Percentiles rank a stretch among this genome's conserved stretches.
phyloP scores from a whole-genome alignment of 2,113 vertebrate species.

The Clupea harengus region DNA sequence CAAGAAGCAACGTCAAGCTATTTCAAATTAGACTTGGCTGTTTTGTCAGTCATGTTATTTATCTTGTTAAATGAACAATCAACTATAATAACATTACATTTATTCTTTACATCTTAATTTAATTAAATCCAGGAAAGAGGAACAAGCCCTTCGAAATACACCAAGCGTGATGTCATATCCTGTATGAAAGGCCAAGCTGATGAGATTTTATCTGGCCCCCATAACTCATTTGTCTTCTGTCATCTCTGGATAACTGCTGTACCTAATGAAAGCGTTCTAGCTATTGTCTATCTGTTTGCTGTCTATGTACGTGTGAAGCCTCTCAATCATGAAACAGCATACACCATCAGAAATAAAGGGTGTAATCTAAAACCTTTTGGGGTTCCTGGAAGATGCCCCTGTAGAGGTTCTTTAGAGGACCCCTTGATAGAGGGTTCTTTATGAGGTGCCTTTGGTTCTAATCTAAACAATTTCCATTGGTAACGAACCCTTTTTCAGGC shows the following conservation, averaged over 20 bases:
- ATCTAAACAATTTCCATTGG: too few relatives aligned
- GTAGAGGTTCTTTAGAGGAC: too few relatives aligned
- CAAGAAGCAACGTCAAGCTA: background rate
- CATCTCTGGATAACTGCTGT: background rate
- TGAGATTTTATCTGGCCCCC: background rate
- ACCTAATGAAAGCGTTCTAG: background rate
- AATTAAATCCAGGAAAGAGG: background rate
- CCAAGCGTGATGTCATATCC: background rate
- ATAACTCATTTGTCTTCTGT: background rate
- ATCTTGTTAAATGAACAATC: slow-evolving; percentile 2
- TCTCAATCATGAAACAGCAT: too few relatives aligned
- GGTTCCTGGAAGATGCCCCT: too few relatives aligned
- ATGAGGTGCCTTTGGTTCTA: too few relatives aligned
- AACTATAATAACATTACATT: background rate
- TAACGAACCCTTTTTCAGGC: too few relatives aligned
- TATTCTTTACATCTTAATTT: background rate
- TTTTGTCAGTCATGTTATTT: background rate
- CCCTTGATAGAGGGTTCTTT: too few relatives aligned
- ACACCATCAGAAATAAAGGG: too few relatives aligned
- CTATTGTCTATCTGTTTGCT: background rate
- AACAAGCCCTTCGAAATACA: background rate
- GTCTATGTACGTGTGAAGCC: too few relatives aligned
- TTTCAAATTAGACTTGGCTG: background rate
- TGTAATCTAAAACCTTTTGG: too few relatives aligned
- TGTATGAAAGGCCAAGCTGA: background rate